Percentiles rank a stretch among this genome's conserved stretches.
These are phyloP conservation scores for Dipodomys stephensi DNA, from an alignment of 2,113 vertebrate genomes.

Conservation along the genomic window DNA sequence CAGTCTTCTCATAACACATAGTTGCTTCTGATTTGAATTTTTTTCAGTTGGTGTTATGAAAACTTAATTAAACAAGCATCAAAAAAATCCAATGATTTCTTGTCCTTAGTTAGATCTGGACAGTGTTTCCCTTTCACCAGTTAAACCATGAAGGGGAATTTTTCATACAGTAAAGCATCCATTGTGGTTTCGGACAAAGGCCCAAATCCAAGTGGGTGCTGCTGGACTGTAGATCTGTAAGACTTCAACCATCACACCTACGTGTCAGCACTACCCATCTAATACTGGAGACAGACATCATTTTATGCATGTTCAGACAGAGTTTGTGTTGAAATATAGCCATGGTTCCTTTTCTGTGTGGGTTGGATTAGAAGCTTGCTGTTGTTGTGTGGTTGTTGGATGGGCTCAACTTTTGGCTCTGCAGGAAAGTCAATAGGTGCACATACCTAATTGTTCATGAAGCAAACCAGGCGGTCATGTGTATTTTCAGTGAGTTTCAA, in stretches of 20 bases:
- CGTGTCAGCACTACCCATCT: not conserved
- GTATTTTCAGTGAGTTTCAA: not conserved
- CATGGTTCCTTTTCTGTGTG: not conserved
- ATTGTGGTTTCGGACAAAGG: not conserved
- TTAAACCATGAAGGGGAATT: not conserved
- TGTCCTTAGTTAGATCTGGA: not conserved
- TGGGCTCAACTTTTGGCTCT: not conserved
- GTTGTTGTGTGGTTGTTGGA: not conserved
- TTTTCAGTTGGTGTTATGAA: not conserved
- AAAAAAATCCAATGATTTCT: not conserved
- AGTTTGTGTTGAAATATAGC: slow-evolving; percentile 26
- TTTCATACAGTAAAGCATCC: not conserved
- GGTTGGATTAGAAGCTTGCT: not conserved
- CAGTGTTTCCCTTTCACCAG: not conserved
- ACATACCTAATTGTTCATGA: not conserved
- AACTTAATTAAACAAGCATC: not conserved
- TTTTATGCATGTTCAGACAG: not conserved
- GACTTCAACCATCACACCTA: not conserved
- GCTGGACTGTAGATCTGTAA: not conserved
- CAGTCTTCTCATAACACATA: slow-evolving; percentile 10
- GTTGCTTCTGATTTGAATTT: slow-evolving; percentile 38
- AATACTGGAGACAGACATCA: not conserved
- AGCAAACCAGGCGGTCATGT: not conserved
- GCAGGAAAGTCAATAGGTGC: not conserved
- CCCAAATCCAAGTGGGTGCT: not conserved